A percentile compares a stretch with the other conserved stretches of the same genome.
phyloP scores from a whole-genome alignment of 2,797 vertebrate species.

The Neostethus bicornis region DNA sequence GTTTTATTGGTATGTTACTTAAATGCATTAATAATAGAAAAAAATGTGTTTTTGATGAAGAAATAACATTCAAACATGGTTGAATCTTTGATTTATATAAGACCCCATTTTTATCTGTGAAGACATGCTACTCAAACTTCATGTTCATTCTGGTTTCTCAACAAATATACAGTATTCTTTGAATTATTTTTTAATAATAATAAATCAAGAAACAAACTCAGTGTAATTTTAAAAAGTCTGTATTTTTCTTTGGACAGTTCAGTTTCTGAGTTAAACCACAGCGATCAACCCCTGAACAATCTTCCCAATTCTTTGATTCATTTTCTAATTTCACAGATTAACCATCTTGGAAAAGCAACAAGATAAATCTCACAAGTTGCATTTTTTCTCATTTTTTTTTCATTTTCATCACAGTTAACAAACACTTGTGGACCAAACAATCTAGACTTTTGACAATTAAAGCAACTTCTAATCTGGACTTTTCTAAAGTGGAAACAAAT shows the following conservation, averaged over 20 bases:
- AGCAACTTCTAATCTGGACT: conserved; percentile 35
- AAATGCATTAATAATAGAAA: too few relatives aligned
- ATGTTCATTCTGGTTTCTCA: too few relatives aligned
- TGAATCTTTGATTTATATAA: too few relatives aligned
- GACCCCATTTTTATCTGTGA: too few relatives aligned
- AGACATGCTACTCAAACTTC: too few relatives aligned
- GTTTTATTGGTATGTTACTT: too few relatives aligned
- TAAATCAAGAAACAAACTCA: conserved; percentile 32
- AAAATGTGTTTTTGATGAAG: too few relatives aligned
- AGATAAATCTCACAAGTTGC: conserved; percentile 26
- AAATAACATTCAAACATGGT: too few relatives aligned
- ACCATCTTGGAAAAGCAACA: conserved; percentile 31
- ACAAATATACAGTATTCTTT: too few relatives aligned
- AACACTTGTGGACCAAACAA: conserved; percentile 55
- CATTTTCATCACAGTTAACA: conserved; percentile 44
- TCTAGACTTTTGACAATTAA: conserved; percentile 51
- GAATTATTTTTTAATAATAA: too few relatives aligned
- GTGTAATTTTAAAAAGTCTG: conserved; percentile 41
- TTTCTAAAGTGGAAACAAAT: conserved; percentile 40
- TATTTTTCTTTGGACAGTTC: conserved; percentile 53
- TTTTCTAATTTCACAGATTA: conserved; percentile 27
- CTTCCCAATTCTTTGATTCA: conserved; percentile 15
- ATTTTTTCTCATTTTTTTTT: conserved; percentile 23
- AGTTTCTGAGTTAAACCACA: conserved; percentile 38
- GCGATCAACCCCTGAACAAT: conserved; percentile 30